These are phyloP conservation scores for Tapirus indicus DNA, from an alignment of 2,797 vertebrate genomes.

Conservation along the genomic window DNA sequence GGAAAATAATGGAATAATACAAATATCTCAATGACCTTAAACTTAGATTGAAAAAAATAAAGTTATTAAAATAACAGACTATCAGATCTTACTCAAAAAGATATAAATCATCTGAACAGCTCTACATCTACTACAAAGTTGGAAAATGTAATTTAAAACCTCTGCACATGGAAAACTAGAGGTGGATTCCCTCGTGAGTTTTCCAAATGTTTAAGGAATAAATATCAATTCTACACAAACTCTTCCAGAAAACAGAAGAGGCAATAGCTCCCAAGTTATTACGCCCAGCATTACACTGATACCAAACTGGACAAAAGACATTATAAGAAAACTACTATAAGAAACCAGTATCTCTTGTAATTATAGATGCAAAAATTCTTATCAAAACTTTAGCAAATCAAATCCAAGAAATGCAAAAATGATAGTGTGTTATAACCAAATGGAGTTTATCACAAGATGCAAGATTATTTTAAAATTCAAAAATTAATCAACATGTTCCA, in stretches of 20 bases:
- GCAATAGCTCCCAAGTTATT: too few relatives aligned
- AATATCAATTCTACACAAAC: neutral
- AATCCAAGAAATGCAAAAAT: neutral
- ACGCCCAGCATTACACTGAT: neutral
- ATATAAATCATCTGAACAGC: neutral
- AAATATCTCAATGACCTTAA: neutral
- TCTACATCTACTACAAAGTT: neutral
- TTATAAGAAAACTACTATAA: neutral
- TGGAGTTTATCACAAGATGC: neutral
- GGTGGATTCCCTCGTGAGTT: too few relatives aligned
- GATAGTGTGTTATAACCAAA: neutral
- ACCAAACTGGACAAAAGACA: neutral
- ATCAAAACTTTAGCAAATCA: neutral
- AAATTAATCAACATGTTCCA: neutral
- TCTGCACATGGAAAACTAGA: neutral
- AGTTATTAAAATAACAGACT: neutral
- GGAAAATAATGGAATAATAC: neutral
- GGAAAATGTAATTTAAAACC: neutral
- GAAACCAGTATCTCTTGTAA: neutral
- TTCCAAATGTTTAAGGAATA: neutral
- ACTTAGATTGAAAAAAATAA: neutral
- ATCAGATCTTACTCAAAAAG: neutral
- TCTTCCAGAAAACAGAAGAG: neutral
- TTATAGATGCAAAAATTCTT: neutral
- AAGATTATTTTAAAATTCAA: neutral